A percentile compares a stretch with the other conserved stretches of the same genome.
Conservation (phyloP, 2,888 invertebrate species). For the Eupithecia centaureata region DNA sequence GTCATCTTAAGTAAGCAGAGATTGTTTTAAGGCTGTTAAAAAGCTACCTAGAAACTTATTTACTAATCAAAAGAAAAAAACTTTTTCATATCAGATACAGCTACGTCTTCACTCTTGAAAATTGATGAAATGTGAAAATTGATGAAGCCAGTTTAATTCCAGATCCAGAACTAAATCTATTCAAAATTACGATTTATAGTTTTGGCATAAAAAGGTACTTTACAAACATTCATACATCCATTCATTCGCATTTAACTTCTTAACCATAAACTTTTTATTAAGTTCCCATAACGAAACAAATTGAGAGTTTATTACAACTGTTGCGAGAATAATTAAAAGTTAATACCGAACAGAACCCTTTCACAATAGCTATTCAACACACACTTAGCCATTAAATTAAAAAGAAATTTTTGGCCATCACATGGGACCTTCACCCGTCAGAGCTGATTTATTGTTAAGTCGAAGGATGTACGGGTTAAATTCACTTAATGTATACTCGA, state of each 20-base stretch:
- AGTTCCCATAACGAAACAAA: not conserved
- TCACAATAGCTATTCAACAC: not conserved
- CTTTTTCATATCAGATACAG: not conserved
- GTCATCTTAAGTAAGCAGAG: not conserved
- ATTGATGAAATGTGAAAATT: too few species aligned
- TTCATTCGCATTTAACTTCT: too few species aligned
- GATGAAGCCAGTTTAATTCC: too few species aligned
- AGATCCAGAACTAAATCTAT: too few species aligned
- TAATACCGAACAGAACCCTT: not conserved
- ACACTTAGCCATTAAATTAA: not conserved
- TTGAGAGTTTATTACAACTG: not conserved
- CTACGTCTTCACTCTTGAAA: too few species aligned
- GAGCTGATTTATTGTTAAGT: constrained; percentile 47
- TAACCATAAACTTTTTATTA: not conserved
- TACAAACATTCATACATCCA: too few species aligned
- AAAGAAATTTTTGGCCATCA: constrained; percentile 16
- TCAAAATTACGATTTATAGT: too few species aligned
- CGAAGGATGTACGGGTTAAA: constrained; percentile 57
- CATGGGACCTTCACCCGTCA: constrained; percentile 49
- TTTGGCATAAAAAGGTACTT: too few species aligned
- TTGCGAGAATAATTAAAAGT: too few species aligned
- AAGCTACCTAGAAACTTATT: not conserved
- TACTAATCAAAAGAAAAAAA: not conserved
- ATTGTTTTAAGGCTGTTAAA: not conserved
- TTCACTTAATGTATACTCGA: constrained; percentile 59